Conservation (phyloP, 2,113 vertebrate genomes). For the Anhinga rufa region DNA sequence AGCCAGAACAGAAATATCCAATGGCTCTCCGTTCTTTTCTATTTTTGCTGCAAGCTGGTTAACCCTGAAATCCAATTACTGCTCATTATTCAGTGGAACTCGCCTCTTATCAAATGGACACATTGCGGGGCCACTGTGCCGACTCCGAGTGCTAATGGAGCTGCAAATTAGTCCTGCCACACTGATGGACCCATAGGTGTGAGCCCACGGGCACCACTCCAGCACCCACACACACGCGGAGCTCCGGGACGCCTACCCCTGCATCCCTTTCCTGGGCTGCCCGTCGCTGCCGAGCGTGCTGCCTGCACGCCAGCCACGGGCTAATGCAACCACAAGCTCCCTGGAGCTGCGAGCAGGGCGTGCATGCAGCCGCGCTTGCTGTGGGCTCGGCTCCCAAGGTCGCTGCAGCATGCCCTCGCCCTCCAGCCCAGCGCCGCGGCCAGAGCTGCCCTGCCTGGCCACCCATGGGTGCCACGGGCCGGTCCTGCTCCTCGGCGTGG, state of each 20-base stretch:
- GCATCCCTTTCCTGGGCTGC: background rate
- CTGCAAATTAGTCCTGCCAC: constrained; percentile 15
- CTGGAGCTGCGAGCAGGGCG: accelerated
- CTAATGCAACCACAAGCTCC: background rate
- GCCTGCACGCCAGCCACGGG: accelerated
- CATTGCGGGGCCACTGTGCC: background rate
- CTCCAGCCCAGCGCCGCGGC: accelerated
- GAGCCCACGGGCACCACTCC: background rate
- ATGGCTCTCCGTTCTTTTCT: constrained; percentile 40
- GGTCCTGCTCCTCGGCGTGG: accelerated
- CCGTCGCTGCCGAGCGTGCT: background rate
- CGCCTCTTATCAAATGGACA: constrained; percentile 46
- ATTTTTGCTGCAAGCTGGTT: constrained; percentile 59
- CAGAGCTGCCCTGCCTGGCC: background rate
- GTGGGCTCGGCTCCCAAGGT: background rate
- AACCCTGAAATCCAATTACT: constrained; percentile 72
- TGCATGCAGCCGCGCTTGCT: accelerated
- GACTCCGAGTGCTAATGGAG: constrained; percentile 1
- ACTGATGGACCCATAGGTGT: background rate
- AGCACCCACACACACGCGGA: accelerated
- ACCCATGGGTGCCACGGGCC: background rate
- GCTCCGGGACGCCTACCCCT: background rate
- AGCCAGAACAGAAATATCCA: constrained; percentile 67
- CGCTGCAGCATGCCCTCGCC: accelerated
- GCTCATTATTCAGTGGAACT: constrained; percentile 66